Base-by-base conservation (phyloP, 2,797 vertebrate genomes). In the Pempheris klunzingeri region DNA sequence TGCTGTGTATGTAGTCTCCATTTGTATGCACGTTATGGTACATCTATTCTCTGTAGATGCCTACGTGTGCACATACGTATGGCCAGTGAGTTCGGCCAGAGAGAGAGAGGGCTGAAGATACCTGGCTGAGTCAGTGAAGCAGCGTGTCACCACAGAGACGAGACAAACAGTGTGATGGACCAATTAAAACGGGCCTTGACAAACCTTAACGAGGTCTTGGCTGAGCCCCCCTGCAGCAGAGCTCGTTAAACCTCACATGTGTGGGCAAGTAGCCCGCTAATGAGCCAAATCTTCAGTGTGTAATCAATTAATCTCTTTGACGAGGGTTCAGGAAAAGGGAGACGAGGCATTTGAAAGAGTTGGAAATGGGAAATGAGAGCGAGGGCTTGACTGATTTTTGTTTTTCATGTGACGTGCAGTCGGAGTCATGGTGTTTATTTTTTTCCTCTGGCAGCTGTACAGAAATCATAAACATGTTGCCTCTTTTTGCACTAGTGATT, bases 251-350 rank as follows among this genome's bases (percentile, higher is more conserved):
- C 39, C 50, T 80, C 77, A 85, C 49, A 75, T 69, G 55, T 85
- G 78, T 63, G 72, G 82, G 66, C 80, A 79, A 82, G 81, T 36
- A 77, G 81, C n/a, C 70, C 2, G 6, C 74, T 92, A 90, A 90
- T 88, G 88, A 90, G 72, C 79, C 79, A 79, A 59, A 80, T 74
- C 65, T 75, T 44, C 70, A 70, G 49, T 78, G 65, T 83, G 85
- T 73, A 84, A 87, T 88, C 87, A 87, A 86, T 89, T 87, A 81
- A 91, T 92, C 82, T 86, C 69, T 87, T 88, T 91, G 84, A 87
- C 26, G 49, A 80, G 63, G 46, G 26, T 22, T 74, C 36, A 70
- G 58, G 67, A 61, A 55, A 58, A 26, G 17, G n/a, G 26, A 62
- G 36, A 73, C 3, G 2, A 60, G 18, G 44, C 36, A 22, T 71